Base-by-base conservation (phyloP, 2,113 vertebrate genomes). In the Pseudorectes ferrugineus region DNA sequence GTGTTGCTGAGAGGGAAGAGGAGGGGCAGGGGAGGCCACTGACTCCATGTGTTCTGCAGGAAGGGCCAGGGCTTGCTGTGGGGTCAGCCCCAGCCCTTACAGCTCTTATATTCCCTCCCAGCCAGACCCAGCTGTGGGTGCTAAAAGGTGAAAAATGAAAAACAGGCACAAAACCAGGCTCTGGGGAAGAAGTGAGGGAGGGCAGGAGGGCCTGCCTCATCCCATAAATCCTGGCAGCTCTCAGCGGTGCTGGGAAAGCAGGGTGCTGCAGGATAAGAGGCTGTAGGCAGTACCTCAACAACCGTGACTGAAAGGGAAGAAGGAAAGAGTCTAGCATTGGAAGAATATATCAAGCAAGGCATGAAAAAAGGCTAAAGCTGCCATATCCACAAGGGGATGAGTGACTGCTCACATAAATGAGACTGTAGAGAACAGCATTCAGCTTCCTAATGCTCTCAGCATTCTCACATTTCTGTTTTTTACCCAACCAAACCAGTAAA, bases 161-260 rank as follows among this genome's bases (percentile, higher is more conserved):
- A 75, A 10, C 18, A 67, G 49, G 7, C 23, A 14, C 54, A 18
- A 57, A 91, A 42, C 4, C 14, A 54, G 31, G 12, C 2, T 2
- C 20, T 52, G 33, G 14, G 12, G 19, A 74, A 84, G 59, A 13
- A 43, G 19, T 2, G 24, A 55, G 35, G 33, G 20, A 74, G 31
- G 11, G 28, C 1, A 1, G 0, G 3, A 52, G 4, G 63, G 9
- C 14, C 58, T n/a, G 14, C 7, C 11, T 6, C 0, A 0, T 67
- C 11, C 55, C 12, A 17, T 10, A 11, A 75, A 63, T 78, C 11
- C 35, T 66, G 61, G n/a, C 28, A 86, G 49, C 2, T 3, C 3
- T 28, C 42, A 67, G 74, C 11, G 24, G 25, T 1, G 7, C 29
- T 70, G 28, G n/a, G 49, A 57, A n/a, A 70, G 26, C 1, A 0